These are phyloP conservation scores for Sebastes hubbsi DNA, from an alignment of 2,797 vertebrate genomes.

Conservation along the genomic window DNA sequence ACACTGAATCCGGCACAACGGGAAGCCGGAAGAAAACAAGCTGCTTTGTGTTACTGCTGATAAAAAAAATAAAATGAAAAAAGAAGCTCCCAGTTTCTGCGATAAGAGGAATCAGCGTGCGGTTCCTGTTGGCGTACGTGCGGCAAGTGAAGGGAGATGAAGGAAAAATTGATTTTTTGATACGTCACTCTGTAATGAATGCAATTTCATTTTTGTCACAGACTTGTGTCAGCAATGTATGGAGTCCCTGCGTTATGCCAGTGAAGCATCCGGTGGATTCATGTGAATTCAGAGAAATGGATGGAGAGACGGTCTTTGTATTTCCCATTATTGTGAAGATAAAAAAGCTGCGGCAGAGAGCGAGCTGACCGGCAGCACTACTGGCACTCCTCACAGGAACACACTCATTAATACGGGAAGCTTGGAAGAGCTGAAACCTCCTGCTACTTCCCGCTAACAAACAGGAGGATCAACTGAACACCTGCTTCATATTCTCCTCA, in stretches of 20 bases:
- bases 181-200: constrained; percentile 47
- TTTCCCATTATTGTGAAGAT: constrained; percentile 58
- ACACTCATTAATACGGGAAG: constrained; percentile 60
- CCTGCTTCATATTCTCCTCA: constrained; percentile 55
- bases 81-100: background rate
- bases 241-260: constrained; percentile 20
- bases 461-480: constrained; percentile 41
- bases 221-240: constrained; percentile 40
- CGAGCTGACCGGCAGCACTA: constrained; percentile 21
- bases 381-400: constrained; percentile 36
- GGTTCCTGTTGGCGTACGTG: background rate
- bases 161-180: constrained; percentile 21
- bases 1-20: background rate
- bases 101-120: constrained; percentile 16
- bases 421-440: constrained; percentile 44
- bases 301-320: constrained; percentile 35
- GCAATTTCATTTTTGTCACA: constrained; percentile 60
- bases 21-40: constrained; percentile 10
- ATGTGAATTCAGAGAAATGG: constrained; percentile 31
- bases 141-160: constrained; percentile 22
- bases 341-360: constrained; percentile 49
- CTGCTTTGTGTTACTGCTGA: constrained; percentile 31
- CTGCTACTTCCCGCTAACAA: constrained; percentile 53
- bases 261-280: constrained; percentile 43
- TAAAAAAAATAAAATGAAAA: constrained; percentile 19